Evolutionary conservation across 2,797 vertebrate species (phyloP).

Genomic region (Bradypodion pumilum): DNA sequence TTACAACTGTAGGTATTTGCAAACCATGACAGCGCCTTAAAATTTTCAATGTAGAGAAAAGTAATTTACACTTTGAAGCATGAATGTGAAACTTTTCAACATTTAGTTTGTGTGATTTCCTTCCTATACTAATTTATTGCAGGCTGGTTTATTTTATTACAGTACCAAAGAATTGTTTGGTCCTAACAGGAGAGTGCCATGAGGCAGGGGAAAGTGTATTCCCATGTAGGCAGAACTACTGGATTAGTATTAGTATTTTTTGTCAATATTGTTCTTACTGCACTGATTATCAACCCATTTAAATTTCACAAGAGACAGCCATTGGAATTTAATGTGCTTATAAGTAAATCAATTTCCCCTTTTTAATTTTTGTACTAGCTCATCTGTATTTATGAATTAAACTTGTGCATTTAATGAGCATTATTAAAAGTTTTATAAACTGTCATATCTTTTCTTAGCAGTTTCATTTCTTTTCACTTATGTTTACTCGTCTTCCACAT

Average conservation of each 20-base stretch:
- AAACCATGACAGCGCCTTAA: background rate
- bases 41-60: conserved; percentile 15
- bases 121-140: conserved; percentile 33
- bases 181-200: conserved; percentile 31
- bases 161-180: conserved; percentile 61
- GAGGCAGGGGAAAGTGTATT: conserved; percentile 22
- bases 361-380: conserved; percentile 52
- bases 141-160: conserved; percentile 40
- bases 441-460: conserved; percentile 37
- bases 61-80: conserved; percentile 31
- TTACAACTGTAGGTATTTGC: background rate
- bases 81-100: conserved; percentile 38
- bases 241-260: conserved; percentile 47
- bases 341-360: conserved; percentile 53
- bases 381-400: conserved; percentile 64
- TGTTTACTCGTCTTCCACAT: conserved; percentile 29
- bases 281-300: conserved; percentile 39
- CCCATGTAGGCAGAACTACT: conserved; percentile 6
- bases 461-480: conserved; percentile 33
- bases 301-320: conserved; percentile 34
- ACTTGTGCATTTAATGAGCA: conserved; percentile 55
- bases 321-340: conserved; percentile 45
- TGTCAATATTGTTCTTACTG: conserved; percentile 27
- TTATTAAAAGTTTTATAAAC: conserved; percentile 65
- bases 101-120: conserved; percentile 39